Conservation (phyloP, 2,888 invertebrate species). For the Sinohyriopsis cumingii region DNA sequence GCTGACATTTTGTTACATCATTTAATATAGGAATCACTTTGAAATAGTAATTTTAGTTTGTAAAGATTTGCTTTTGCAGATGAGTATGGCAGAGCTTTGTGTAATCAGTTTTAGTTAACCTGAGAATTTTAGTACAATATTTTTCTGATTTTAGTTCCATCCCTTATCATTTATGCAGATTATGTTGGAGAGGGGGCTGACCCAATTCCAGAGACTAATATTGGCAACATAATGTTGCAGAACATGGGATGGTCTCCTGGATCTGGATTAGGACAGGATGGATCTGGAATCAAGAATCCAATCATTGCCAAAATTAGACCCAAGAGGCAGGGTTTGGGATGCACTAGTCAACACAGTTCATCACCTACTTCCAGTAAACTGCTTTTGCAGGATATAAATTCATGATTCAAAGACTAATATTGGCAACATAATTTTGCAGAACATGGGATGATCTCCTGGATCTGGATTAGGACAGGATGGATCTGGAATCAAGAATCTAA, state of each 20-base stretch:
- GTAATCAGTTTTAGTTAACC: background rate
- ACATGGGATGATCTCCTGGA: slow-evolving; percentile 68
- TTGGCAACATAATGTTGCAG: slow-evolving; percentile 66
- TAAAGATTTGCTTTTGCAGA: background rate
- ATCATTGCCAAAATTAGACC: slow-evolving; percentile 54
- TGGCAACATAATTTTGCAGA: slow-evolving; percentile 65
- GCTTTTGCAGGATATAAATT: no score
- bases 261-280: slow-evolving; percentile 58
- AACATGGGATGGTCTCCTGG: slow-evolving; percentile 69
- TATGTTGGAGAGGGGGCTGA: slow-evolving; percentile 22
- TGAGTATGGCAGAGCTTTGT: background rate
- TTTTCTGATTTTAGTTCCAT: background rate
- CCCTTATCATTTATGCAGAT: background rate
- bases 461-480: slow-evolving; percentile 60
- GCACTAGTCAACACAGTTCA: background rate
- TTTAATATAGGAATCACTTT: no score
- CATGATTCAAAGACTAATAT: slow-evolving; percentile 55
- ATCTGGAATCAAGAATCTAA: slow-evolving; percentile 56
- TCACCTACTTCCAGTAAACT: no score
- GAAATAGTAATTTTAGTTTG: background rate
- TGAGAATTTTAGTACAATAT: background rate
- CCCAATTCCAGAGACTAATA: slow-evolving; percentile 64
- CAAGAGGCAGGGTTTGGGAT: slow-evolving; percentile 61
- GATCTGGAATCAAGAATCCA: slow-evolving; percentile 58
- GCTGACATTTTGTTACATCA: no score